These are phyloP conservation scores for Anser brachyrhynchus DNA, from an alignment of 2,113 vertebrate genomes.

Conservation along the genomic window DNA sequence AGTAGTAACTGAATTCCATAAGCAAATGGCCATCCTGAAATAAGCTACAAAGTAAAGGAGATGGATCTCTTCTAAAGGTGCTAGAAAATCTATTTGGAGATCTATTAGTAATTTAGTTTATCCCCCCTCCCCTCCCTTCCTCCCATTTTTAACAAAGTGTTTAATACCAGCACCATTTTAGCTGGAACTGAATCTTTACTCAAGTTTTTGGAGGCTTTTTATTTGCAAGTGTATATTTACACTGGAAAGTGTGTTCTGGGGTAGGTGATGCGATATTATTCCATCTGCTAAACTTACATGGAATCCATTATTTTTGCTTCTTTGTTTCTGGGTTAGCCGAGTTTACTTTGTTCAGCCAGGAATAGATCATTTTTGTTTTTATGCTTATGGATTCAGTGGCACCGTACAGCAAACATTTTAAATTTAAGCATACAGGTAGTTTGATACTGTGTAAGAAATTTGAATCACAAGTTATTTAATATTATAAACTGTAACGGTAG, in stretches of 20 bases:
- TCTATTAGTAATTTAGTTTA: neutral
- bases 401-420: neutral
- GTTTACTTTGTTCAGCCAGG: neutral
- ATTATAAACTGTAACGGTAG: neutral
- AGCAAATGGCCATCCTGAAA: neutral
- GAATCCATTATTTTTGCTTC: neutral
- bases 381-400: neutral
- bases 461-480: neutral
- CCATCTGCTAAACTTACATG: neutral
- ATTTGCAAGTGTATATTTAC: neutral
- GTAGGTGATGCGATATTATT: neutral
- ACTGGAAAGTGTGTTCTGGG: neutral
- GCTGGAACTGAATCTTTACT: neutral
- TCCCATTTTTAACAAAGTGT: neutral
- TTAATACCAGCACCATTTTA: neutral
- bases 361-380: neutral
- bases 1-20: constrained; percentile 32
- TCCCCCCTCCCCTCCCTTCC: neutral
- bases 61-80: neutral
- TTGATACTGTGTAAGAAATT: neutral
- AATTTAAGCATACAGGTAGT: neutral
- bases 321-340: neutral
- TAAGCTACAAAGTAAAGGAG: neutral
- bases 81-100: neutral
- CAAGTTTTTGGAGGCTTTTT: neutral